Evolutionary conservation across 2,797 vertebrate species (phyloP).

Genomic region (Prionace glauca): DNA sequence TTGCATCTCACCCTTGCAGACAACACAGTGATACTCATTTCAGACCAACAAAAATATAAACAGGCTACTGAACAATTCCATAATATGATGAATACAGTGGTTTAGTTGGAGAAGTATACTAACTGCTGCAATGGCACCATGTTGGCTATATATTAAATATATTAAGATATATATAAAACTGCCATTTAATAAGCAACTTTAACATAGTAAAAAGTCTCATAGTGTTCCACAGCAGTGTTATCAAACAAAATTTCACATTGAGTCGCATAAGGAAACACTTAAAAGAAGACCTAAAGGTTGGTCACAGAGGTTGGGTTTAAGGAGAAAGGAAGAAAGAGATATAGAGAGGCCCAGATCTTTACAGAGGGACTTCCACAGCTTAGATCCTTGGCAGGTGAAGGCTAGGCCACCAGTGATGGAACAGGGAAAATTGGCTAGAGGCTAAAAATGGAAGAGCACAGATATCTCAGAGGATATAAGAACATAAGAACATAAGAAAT

Average conservation of each 20-base stretch:
- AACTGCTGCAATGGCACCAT: neutral
- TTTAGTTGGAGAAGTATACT: no score
- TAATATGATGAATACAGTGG: no score
- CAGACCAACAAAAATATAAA: no score
- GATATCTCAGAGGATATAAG: neutral
- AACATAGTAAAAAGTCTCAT: neutral
- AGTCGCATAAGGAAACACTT: neutral
- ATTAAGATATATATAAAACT: neutral
- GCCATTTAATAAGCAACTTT: neutral
- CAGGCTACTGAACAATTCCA: no score
- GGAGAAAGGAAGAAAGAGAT: neutral
- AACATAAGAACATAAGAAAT: no score
- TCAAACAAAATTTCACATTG: neutral
- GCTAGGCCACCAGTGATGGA: neutral
- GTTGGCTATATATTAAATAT: neutral
- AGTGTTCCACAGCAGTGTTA: neutral
- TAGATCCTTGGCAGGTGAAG: neutral
- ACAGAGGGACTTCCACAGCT: neutral
- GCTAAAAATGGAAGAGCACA: neutral
- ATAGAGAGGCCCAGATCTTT: neutral
- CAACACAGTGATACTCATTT: no score
- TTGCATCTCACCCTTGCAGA: no score
- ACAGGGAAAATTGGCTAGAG: neutral
- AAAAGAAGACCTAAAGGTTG: neutral
- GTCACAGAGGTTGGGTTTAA: neutral